Base-by-base conservation (phyloP, 1,140 invertebrate genomes). In the Drosophila sproati region DNA sequence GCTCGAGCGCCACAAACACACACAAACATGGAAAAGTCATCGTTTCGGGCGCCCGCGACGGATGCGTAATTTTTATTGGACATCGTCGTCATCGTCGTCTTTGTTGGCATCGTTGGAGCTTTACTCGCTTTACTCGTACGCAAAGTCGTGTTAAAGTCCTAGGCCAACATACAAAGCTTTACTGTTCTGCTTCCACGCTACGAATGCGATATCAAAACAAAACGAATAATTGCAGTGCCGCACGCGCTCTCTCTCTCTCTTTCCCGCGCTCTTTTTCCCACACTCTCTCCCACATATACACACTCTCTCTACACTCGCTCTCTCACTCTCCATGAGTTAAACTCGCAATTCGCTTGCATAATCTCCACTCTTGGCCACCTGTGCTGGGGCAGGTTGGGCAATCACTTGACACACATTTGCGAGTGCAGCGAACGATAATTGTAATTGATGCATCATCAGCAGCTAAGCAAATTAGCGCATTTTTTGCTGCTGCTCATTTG, bases 1-100 rank as follows among this genome's bases (percentile, higher is more conserved):
- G 76, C 74, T 88, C 76, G 82, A 82, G 63, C 43, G 20, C 20
- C 20, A 20, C 20, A 20, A 20, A 20, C 20, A 20, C 20, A 20
- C 20, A 20, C 20, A 20, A 20, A 20, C 54, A n/a, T n/a, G 41
- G 34, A 61, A 67, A 45, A 74, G 62, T 70, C 75, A 45, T 41
- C 52, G 50, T 80, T 77, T 77, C 69, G 72, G 79, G 83, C 70
- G 28, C 51, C 77, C 66, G 77, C 63, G 61, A 70, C 80, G 83
- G 83, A 87, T 80, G 78, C 83, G 83, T 80, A 74, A 88, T 81
- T 88, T 82, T 88, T 87, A 87, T 87, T 87, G 83, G 83, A 80
- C 83, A 78, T 80, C 83, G 76, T 82, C 71, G 70, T 67, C 48
- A 55, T 61, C 59, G 62, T 51, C 57, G 69, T 63, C 32, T 34